phyloP scores from a whole-genome alignment of 1,140 invertebrate genomes.

The Drosophila tropicalis region DNA sequence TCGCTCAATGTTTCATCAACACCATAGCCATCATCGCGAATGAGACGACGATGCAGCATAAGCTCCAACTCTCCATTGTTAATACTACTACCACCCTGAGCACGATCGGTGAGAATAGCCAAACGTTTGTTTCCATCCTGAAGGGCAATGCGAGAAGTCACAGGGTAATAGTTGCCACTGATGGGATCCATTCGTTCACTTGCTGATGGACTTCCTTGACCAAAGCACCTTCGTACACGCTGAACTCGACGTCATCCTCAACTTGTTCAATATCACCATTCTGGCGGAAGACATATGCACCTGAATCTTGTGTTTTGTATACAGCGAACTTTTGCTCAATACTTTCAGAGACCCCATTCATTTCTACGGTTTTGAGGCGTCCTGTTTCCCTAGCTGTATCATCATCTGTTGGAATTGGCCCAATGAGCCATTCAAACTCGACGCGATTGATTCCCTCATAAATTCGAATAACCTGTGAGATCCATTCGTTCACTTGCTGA shows the following conservation, averaged over 20 bases:
- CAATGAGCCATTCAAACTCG: slow-evolving; percentile 96
- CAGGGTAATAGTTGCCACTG: slow-evolving; percentile 96
- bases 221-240: slow-evolving; percentile 86
- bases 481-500: slow-evolving; percentile 89
- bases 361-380: slow-evolving; percentile 85
- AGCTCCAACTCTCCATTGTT: slow-evolving; percentile 90
- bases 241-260: slow-evolving; percentile 84
- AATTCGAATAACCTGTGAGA: slow-evolving; percentile 91
- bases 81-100: slow-evolving; percentile 93
- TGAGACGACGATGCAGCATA: slow-evolving; percentile 93
- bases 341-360: slow-evolving; percentile 77
- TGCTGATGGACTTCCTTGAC: slow-evolving; percentile 93
- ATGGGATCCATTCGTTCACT: slow-evolving; percentile 90
- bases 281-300: slow-evolving; percentile 95
- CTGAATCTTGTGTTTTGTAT: slow-evolving; percentile 90
- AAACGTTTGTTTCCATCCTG: slow-evolving; percentile 84
- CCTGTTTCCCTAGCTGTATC: slow-evolving; percentile 90
- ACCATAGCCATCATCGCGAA: slow-evolving; percentile 96
- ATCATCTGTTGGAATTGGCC: slow-evolving; percentile 93
- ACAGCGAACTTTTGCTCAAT: slow-evolving; percentile 89
- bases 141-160: slow-evolving; percentile 92
- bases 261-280: slow-evolving; percentile 82
- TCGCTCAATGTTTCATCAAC: slow-evolving; percentile 97
- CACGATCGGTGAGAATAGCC: slow-evolving; percentile 91
- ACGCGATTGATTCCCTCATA: slow-evolving; percentile 88